phyloP scores from a whole-genome alignment of 2,888 invertebrate species.

The Calameuta idolon region DNA sequence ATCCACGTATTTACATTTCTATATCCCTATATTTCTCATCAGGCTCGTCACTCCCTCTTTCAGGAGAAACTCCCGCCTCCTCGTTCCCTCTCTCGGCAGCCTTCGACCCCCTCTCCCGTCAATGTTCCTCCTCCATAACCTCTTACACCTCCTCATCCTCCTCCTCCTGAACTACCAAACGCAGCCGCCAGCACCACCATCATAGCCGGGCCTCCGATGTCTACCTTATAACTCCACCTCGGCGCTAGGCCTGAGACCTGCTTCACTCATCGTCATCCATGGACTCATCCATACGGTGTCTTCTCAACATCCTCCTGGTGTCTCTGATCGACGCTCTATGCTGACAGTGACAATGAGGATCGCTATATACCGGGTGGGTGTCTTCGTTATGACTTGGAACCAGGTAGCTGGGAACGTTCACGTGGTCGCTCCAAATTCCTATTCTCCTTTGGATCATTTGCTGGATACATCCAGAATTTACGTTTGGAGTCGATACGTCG shows the following conservation, averaged over 20 bases:
- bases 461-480: neutral
- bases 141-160: conserved; percentile 19
- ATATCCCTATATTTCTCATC: conserved; percentile 4
- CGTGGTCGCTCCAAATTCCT: neutral
- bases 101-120: neutral
- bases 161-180: neutral
- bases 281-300: neutral
- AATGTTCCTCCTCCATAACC: conserved; percentile 21
- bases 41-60: conserved; percentile 3
- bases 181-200: neutral
- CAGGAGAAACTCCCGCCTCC: conserved; percentile 7
- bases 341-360: neutral
- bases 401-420: neutral
- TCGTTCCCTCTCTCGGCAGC: neutral
- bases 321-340: neutral
- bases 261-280: neutral
- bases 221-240: neutral
- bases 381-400: neutral
- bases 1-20: conserved; percentile 5
- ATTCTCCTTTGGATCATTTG: neutral
- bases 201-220: neutral
- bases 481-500: neutral
- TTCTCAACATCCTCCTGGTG: neutral
- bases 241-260: neutral
- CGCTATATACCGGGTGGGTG: neutral